phyloP scores from a whole-genome alignment of 2,113 vertebrate genomes.

The Myanophis thanlyinensis region DNA sequence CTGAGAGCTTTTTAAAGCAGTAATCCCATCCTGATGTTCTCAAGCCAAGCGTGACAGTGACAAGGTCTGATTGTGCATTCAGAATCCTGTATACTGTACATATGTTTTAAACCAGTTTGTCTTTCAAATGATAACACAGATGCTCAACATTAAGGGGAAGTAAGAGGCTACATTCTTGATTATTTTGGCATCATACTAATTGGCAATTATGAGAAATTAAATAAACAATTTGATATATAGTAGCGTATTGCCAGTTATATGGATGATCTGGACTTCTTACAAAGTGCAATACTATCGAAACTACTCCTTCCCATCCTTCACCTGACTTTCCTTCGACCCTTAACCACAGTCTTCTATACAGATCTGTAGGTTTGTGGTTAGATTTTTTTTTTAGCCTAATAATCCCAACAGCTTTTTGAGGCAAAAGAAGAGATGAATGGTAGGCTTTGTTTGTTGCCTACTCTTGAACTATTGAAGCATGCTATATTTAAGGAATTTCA shows the following conservation, averaged over 20 bases:
- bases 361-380: not conserved
- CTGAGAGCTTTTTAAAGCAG: not conserved
- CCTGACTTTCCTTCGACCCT: not conserved
- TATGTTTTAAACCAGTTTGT: not conserved
- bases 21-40: no score
- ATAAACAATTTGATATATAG: not conserved
- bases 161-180: not conserved
- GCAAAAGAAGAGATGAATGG: conserved; percentile 35
- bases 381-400: not conserved
- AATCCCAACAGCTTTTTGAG: not conserved
- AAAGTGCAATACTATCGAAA: not conserved
- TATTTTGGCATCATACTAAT: not conserved
- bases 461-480: conserved; percentile 48
- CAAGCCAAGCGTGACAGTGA: not conserved
- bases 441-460: conserved; percentile 27
- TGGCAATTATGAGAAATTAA: not conserved
- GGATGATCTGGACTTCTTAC: not conserved
- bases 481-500: conserved; percentile 34
- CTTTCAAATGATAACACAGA: not conserved
- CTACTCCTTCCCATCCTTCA: not conserved
- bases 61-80: not conserved
- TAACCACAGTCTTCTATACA: not conserved
- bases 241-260: not conserved
- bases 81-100: not conserved
- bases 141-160: no score